A percentile compares a stretch with the other conserved stretches of the same genome.
These are phyloP conservation scores for Argentina silus DNA, from an alignment of 2,797 vertebrate species.

Conservation along the genomic window DNA sequence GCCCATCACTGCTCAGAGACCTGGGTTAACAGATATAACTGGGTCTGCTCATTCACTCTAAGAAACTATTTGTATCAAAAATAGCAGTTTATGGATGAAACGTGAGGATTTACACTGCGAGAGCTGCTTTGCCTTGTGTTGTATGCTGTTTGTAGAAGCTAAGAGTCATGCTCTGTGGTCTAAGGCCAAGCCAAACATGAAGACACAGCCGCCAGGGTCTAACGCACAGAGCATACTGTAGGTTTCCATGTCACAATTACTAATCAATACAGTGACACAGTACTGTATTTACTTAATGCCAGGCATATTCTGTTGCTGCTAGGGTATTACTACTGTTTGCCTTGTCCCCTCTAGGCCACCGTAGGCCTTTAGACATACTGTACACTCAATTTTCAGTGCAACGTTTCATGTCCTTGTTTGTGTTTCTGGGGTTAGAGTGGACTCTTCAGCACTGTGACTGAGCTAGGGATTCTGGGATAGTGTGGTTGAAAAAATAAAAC, in stretches of 20 bases:
- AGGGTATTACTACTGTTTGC: constrained; percentile 1
- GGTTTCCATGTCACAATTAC: constrained; percentile 9
- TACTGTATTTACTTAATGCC: constrained; percentile 29
- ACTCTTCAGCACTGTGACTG: constrained; percentile 37
- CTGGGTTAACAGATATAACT: constrained; percentile 8
- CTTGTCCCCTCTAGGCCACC: constrained; percentile 2
- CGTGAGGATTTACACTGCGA: constrained; percentile 4
- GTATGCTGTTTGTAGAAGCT: constrained; percentile 32
- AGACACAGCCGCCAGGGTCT: constrained; percentile 28
- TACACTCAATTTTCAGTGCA: constrained; percentile 54
- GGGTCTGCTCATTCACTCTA: constrained; percentile 35
- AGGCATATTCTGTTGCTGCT: constrained; percentile 52
- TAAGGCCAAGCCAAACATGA: constrained; percentile 38
- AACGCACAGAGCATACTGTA: neutral
- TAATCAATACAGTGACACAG: constrained; percentile 15
- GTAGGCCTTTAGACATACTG: constrained; percentile 20
- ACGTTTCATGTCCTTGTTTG: constrained; percentile 22
- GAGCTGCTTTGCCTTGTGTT: constrained; percentile 22
- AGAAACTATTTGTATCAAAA: constrained; percentile 63
- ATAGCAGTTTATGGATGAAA: constrained; percentile 45
- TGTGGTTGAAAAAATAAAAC: constrained; percentile 48
- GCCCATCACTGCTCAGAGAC: constrained; percentile 25
- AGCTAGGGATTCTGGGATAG: constrained; percentile 55
- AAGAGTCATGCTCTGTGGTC: constrained; percentile 52
- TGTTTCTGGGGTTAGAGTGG: constrained; percentile 25